Evolutionary conservation across 1,140 invertebrate species (phyloP), one percentile per base, ranked within the genome.

Genomic region (Trissolcus basalis): DNA sequence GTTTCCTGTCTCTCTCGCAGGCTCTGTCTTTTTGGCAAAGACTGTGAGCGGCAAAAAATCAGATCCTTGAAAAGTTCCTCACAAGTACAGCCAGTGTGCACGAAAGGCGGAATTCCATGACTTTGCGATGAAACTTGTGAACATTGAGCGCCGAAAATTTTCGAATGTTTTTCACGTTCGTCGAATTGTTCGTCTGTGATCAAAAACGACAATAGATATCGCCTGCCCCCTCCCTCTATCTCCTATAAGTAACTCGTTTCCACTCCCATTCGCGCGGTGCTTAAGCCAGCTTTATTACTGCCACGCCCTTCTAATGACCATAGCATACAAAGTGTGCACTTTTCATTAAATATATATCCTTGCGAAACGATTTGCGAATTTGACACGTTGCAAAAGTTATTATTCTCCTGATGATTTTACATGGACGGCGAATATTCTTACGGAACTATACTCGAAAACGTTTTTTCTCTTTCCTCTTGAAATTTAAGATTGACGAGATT

Each of bases 51-150:
- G 9, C 54, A 44, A 64, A 64, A 64, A 61, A 58, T 71, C 39
- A 58, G 33, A 65, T 73, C 60, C 70, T 73, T 65, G 44, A 65
- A 60, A 73, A 65, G 60, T 73, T 73, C 35, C 51, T 60, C 14
- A 19, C 45, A 36, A 58, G 27, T 58, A 44, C 44, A 14, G 35
- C 35, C n/a, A 51, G 14, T 16, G 54, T 49, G 10, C 48, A 39
- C 16, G 48, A 53, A 64, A 64, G 54, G 33, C 39, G 54, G 48
- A 72, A 72, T 72, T 72, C 54, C 43, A 53, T n/a, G 43, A 35
- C 39, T 33, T 43, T 44, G 15, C 13, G 48, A 44, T 39, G 41
- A 36, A 73, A 60, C 55, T 60, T 65, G 60, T 10, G 32, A 19
- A 16, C 54, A 44, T 0, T 49, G 53, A 56, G 36, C 19, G 27